These are phyloP conservation scores for Rhipidura dahli DNA, from an alignment of 2,113 vertebrate genomes.

Conservation along the genomic window DNA sequence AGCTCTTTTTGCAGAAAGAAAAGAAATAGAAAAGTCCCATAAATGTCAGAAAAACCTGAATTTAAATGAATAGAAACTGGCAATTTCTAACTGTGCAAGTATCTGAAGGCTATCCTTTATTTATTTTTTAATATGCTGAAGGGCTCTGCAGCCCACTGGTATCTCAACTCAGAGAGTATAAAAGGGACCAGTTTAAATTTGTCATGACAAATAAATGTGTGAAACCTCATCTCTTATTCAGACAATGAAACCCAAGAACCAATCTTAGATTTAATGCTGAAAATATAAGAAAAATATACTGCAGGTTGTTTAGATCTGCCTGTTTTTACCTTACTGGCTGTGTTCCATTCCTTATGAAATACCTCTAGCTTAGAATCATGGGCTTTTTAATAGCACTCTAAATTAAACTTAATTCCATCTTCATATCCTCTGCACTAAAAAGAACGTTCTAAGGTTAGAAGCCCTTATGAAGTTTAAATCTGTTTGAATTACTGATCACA, in stretches of 20 bases:
- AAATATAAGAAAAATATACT: not conserved
- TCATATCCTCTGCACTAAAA: not conserved
- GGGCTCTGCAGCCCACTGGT: not conserved
- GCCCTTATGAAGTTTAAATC: not conserved
- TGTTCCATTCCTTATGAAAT: not conserved
- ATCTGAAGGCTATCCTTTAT: not conserved
- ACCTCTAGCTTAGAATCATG: not conserved
- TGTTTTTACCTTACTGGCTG: not conserved
- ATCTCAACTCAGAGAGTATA: not conserved
- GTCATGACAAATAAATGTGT: not conserved
- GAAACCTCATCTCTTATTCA: not conserved
- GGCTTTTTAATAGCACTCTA: not conserved
- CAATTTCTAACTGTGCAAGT: not conserved
- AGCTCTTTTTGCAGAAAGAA: not conserved
- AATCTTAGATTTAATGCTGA: not conserved
- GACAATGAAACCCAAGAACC: not conserved
- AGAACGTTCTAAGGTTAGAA: not conserved
- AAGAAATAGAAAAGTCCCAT: not conserved
- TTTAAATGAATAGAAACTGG: not conserved
- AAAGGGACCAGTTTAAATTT: not conserved
- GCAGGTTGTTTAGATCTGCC: not conserved
- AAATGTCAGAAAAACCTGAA: not conserved
- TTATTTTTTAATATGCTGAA: not conserved
- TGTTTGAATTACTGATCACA: not conserved
- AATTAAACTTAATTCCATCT: conserved; percentile 5